A percentile compares a stretch with the other conserved stretches of the same genome.
Evolutionary conservation across 2,888 invertebrate species (phyloP).

Genomic region (Drosophila dives): DNA sequence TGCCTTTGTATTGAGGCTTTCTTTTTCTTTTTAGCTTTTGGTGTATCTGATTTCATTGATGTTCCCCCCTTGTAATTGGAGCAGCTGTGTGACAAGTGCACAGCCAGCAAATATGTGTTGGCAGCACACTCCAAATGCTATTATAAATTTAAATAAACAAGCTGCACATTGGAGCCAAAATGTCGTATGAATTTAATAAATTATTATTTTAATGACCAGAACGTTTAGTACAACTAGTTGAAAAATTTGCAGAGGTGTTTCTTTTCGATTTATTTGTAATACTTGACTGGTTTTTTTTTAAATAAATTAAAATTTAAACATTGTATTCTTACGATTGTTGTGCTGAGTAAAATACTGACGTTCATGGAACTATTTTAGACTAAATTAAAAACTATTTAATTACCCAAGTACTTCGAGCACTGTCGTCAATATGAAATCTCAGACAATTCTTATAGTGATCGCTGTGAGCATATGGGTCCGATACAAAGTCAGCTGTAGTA

Average conservation of each 20-base stretch:
- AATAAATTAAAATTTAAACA: neutral
- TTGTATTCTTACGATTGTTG: neutral
- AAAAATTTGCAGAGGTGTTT: neutral
- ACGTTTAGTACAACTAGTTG: neutral
- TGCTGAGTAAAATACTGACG: neutral
- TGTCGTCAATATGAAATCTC: constrained; percentile 27
- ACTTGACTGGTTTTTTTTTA: neutral
- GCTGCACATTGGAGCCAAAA: constrained; percentile 15
- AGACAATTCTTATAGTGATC: constrained; percentile 3
- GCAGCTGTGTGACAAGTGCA: constrained; percentile 3
- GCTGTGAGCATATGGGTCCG: too few relatives aligned
- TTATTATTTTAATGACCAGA: neutral
- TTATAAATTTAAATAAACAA: constrained; percentile 2
- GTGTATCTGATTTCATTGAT: constrained; percentile 41
- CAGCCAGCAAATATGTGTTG: neutral
- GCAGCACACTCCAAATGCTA: neutral
- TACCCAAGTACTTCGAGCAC: neutral
- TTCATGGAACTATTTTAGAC: constrained; percentile 34
- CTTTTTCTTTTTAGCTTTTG: constrained; percentile 24
- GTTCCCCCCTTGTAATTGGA: constrained; percentile 25
- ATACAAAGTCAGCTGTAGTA: too few relatives aligned
- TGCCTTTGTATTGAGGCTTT: constrained; percentile 39
- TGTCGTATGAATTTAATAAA: constrained; percentile 15
- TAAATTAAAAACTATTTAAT: neutral
- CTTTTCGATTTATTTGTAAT: neutral